A percentile compares a stretch with the other conserved stretches of the same genome.
These are phyloP conservation scores for Polypedilum vanderplanki DNA, from an alignment of 1,140 invertebrate species.

Conservation along the genomic window DNA sequence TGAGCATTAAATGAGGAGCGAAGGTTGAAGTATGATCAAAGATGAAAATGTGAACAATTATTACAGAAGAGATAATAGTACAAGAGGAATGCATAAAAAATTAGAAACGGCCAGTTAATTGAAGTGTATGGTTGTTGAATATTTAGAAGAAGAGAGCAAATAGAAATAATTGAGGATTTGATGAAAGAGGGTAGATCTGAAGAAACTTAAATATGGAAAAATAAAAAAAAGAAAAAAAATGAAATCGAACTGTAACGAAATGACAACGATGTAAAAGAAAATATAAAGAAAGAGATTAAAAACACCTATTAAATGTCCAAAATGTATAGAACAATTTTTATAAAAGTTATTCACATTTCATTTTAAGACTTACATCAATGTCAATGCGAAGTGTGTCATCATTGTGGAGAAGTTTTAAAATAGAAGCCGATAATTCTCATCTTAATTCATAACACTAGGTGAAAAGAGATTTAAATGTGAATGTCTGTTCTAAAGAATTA, in stretches of 20 bases:
- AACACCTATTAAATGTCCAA: neutral
- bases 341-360: neutral
- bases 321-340: neutral
- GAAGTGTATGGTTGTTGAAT: neutral
- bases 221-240: too few species aligned
- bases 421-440: neutral
- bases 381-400: neutral
- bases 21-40: too few species aligned
- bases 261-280: neutral
- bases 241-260: neutral
- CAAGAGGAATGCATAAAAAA: neutral
- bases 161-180: neutral
- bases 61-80: neutral
- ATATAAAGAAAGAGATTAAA: neutral
- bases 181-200: neutral
- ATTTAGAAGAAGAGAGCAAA: neutral
- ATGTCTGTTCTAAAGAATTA: neutral
- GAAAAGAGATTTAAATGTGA: slow-evolving; percentile 22
- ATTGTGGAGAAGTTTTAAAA: slow-evolving; percentile 2
- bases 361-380: neutral
- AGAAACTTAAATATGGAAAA: neutral
- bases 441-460: neutral
- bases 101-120: neutral
- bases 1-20: neutral
- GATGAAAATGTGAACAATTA: neutral